Percentiles rank a stretch among this genome's conserved stretches.
These are phyloP conservation scores for Lasioglossum malachurum DNA, from an alignment of 2,888 invertebrate species.

Conservation along the genomic window DNA sequence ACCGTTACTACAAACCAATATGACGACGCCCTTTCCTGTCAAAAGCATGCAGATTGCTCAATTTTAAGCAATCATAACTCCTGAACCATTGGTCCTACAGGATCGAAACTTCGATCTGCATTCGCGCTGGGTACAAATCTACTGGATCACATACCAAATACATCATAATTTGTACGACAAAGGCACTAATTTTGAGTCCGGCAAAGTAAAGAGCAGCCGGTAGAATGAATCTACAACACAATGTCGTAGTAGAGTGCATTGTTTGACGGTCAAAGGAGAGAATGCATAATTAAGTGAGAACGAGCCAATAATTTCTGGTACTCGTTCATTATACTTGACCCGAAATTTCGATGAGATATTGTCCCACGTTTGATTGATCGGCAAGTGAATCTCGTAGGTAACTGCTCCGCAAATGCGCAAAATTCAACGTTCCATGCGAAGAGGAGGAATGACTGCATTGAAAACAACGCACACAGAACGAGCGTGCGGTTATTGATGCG, in stretches of 20 bases:
- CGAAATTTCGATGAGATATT: constrained; percentile 13
- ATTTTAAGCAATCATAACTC: too few relatives aligned
- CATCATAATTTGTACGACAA: too few relatives aligned
- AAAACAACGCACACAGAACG: not conserved
- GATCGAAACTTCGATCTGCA: too few relatives aligned
- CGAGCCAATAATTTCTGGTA: not conserved
- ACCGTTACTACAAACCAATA: too few relatives aligned
- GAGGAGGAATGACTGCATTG: not conserved
- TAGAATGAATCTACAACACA: not conserved
- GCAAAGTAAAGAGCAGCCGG: not conserved
- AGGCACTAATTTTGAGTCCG: too few relatives aligned
- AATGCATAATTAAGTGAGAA: not conserved
- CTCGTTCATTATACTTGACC: constrained; percentile 22
- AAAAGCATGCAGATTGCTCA: too few relatives aligned
- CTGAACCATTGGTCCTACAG: too few relatives aligned
- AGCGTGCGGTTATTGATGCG: constrained; percentile 13
- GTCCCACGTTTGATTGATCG: constrained; percentile 32
- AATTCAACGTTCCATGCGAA: not conserved
- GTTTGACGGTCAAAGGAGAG: not conserved
- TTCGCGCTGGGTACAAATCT: too few relatives aligned
- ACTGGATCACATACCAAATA: too few relatives aligned
- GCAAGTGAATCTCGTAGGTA: constrained; percentile 26
- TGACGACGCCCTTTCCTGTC: too few relatives aligned
- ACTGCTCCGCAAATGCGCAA: not conserved
- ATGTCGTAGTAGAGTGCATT: not conserved